A percentile compares a stretch with the other conserved stretches of the same genome.
Conservation (phyloP, 2,888 invertebrate genomes). For the Drosophila helvetica region DNA sequence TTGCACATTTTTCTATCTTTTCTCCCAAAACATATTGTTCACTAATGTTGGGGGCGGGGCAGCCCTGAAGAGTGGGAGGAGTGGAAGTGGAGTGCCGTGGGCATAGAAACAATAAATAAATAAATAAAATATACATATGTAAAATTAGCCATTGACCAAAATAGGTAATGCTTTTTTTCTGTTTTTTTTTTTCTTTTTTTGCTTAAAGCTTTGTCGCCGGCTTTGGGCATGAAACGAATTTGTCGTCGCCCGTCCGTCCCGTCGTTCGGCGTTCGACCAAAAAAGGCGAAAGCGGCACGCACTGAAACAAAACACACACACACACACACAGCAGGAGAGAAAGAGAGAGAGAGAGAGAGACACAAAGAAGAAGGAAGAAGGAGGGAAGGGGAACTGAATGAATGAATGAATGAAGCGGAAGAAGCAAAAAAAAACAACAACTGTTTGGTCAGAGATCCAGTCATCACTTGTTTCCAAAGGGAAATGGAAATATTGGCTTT, state of each 20-base stretch:
- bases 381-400: neutral
- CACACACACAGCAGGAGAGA: slow-evolving; percentile 18
- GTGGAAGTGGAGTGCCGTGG: too few relatives aligned
- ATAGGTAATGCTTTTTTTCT: slow-evolving; percentile 64
- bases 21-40: too few relatives aligned
- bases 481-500: neutral
- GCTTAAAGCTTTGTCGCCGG: slow-evolving; percentile 62
- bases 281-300: slow-evolving; percentile 60
- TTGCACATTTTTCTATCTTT: too few relatives aligned
- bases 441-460: neutral
- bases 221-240: slow-evolving; percentile 71
- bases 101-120: slow-evolving; percentile 26
- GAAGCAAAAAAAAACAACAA: neutral
- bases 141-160: slow-evolving; percentile 71
- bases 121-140: slow-evolving; percentile 40
- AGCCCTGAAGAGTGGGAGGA: too few relatives aligned
- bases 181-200: neutral
- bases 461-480: slow-evolving; percentile 14
- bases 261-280: slow-evolving; percentile 45
- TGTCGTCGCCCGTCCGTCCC: slow-evolving; percentile 27
- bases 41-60: too few relatives aligned
- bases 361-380: slow-evolving; percentile 6
- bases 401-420: slow-evolving; percentile 3
- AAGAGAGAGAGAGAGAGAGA: slow-evolving; percentile 6
- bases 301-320: slow-evolving; percentile 32